These are phyloP conservation scores for Sphaerophoria taeniata DNA, from an alignment of 2,888 invertebrate species.

Conservation along the genomic window DNA sequence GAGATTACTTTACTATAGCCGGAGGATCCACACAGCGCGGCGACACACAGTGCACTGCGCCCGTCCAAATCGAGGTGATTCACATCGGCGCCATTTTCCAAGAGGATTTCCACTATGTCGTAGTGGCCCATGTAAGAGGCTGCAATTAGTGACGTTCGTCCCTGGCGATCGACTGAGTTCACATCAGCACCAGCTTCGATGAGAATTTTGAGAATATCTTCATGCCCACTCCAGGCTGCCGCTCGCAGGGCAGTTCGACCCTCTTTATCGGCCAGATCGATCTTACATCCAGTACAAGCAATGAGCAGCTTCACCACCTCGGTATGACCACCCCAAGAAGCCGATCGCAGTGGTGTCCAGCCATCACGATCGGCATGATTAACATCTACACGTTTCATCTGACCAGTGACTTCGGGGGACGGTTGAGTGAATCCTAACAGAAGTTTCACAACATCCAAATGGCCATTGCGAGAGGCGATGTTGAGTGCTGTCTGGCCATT, in stretches of 20 bases:
- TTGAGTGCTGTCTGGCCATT: slow-evolving; percentile 94
- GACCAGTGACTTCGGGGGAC: slow-evolving; percentile 80
- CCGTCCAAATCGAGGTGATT: slow-evolving; percentile 95
- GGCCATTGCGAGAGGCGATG: slow-evolving; percentile 91
- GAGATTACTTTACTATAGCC: slow-evolving; percentile 88
- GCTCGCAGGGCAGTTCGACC: slow-evolving; percentile 94
- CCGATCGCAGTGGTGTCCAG: slow-evolving; percentile 95
- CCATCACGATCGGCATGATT: slow-evolving; percentile 93
- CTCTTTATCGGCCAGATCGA: slow-evolving; percentile 94
- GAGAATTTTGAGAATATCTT: slow-evolving; percentile 90
- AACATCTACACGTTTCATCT: slow-evolving; percentile 86
- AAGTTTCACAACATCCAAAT: slow-evolving; percentile 88
- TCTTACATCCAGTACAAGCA: slow-evolving; percentile 88
- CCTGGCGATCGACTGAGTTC: slow-evolving; percentile 94
- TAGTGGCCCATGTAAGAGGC: slow-evolving; percentile 98
- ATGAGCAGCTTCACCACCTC: slow-evolving; percentile 92
- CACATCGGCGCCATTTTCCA: slow-evolving; percentile 92
- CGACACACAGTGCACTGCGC: slow-evolving; percentile 93
- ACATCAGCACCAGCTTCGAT: slow-evolving; percentile 90
- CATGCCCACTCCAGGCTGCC: slow-evolving; percentile 97
- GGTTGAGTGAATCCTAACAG: slow-evolving; percentile 82
- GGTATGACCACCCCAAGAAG: slow-evolving; percentile 98
- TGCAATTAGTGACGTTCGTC: slow-evolving; percentile 95
- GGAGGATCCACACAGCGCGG: slow-evolving; percentile 92
- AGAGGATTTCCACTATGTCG: slow-evolving; percentile 92